Evolutionary conservation across 2,888 invertebrate genomes (phyloP), one percentile per base, ranked within the genome.

Genomic region (Eupithecia tripunctaria): DNA sequence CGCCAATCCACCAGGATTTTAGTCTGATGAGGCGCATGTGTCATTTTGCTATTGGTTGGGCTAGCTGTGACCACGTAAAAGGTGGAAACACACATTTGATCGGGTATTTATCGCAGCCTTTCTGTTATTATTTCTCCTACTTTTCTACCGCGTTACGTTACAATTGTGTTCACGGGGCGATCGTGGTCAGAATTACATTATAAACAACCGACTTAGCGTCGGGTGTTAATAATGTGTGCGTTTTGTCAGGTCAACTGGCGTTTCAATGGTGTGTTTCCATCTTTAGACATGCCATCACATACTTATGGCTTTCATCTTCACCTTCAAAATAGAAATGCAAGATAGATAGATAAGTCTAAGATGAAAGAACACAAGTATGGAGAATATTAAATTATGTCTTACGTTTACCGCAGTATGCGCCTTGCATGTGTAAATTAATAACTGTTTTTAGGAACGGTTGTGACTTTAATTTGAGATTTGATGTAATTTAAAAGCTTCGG

Each of bases 381-480:
- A 56, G 12, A 56, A 56, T 25, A 25, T 36, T 36, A 36, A 36
- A 6, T 25, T 56, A 5, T 12, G 12, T 56, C 4, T 56, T 25
- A 25, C 12, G 21, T 51, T 21, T 51, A 51, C 21, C 21, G 25
- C 21, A 12, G 12, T 25, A 4, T 25, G 4, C 38, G 80, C 79
- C 83, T 86, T 84, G 86, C 81, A 84, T 81, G 80, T 79, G 78
- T 68, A 47, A 72, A 68, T 71, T 62, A 79, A 77, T 82, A 85
- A 85, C 85, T 86, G 87, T 86, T 88, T 86, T 87, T 64, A 85
- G 85, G 86, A 89, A 89, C 86, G 88, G 92, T 91, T 92, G 91
- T 92, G 91, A 91, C 88, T 87, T 89, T 87, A 86, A 81, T 87
- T 86, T 87, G 88, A 90, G 85, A 89, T 89, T 88, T 80, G 83